Percentiles rank a stretch among this genome's conserved stretches.
Conservation (phyloP, 2,888 invertebrate genomes). For the Lepas anatifera region DNA sequence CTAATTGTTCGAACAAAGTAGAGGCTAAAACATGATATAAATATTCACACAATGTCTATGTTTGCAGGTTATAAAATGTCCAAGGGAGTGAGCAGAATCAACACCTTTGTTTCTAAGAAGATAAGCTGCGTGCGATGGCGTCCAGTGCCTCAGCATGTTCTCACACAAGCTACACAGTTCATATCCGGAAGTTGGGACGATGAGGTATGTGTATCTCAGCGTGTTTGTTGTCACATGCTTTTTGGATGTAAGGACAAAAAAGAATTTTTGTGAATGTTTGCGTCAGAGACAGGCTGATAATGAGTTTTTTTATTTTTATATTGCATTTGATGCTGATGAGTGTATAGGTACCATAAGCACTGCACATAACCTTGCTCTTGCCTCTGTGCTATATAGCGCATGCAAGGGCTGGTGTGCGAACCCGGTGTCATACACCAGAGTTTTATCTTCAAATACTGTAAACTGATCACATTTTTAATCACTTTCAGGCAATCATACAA, state of each 20-base stretch:
- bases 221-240: too few species aligned
- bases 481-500: too few species aligned
- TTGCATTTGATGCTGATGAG: background rate
- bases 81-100: background rate
- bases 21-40: too few species aligned
- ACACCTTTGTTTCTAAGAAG: constrained; percentile 1
- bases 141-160: background rate
- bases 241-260: too few species aligned
- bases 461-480: too few species aligned
- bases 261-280: background rate
- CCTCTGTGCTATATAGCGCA: background rate
- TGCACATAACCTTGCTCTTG: background rate
- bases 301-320: background rate
- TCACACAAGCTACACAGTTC: background rate
- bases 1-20: too few species aligned
- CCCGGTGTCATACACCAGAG: too few species aligned
- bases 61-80: background rate
- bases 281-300: background rate
- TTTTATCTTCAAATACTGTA: too few species aligned
- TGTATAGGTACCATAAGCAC: background rate
- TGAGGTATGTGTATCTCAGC: background rate
- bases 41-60: too few species aligned
- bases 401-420: too few species aligned
- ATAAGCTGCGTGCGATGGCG: background rate
- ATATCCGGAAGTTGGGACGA: background rate